Evolutionary conservation across 2,113 vertebrate genomes (phyloP).

Genomic region (Ascaphus truei): DNA sequence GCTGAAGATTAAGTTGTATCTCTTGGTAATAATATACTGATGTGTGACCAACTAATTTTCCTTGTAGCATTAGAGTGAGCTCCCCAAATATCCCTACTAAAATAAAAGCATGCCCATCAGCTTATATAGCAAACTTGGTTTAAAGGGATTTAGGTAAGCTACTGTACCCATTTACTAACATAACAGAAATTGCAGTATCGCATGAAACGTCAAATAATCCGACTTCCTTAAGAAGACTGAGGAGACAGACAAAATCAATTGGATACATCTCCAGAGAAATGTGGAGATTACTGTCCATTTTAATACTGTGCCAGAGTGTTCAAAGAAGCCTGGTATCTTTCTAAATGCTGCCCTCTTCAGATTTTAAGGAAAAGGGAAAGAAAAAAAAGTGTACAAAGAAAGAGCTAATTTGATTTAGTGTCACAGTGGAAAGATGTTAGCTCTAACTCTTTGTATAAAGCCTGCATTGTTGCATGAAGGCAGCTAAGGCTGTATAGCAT

Average conservation of each 20-base stretch:
- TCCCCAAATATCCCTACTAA: no score
- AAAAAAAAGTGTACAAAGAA: neutral
- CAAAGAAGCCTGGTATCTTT: neutral
- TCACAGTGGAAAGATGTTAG: neutral
- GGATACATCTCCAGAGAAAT: constrained; percentile 1
- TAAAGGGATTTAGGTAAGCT: no score
- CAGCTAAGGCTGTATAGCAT: neutral
- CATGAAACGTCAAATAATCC: neutral
- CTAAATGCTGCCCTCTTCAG: neutral
- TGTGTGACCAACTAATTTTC: no score
- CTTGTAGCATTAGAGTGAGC: no score
- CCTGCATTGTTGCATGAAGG: neutral
- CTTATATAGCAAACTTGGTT: no score
- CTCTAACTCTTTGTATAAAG: neutral
- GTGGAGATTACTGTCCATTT: neutral
- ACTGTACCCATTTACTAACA: no score
- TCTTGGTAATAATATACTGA: no score
- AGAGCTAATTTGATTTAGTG: neutral
- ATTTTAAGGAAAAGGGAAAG: neutral
- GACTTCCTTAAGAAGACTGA: neutral
- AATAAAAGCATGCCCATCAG: no score
- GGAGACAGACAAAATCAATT: constrained; percentile 31
- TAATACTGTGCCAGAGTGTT: neutral
- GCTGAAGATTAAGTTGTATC: no score
- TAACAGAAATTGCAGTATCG: neutral